Evolutionary conservation across 2,888 invertebrate species (phyloP), one percentile per base, ranked within the genome.

Genomic region (Oligia strigilis): DNA sequence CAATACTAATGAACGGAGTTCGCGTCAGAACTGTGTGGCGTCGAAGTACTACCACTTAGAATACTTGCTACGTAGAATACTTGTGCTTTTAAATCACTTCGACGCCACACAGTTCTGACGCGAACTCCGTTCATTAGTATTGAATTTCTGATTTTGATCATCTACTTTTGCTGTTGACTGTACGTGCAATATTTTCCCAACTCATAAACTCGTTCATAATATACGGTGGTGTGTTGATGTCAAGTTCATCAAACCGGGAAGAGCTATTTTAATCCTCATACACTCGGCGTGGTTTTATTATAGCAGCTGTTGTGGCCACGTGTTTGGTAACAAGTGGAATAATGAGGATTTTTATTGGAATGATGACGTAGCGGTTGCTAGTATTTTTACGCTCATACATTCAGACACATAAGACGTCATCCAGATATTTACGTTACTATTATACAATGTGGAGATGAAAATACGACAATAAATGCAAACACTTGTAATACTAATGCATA

Each of bases 201-300:
- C 72, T 75, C 77, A 73, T 85, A 87, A 87, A 70, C 77, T 64
- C 73, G 75, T 60, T 80, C 77, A 82, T 78, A 77, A 77, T 73
- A 72, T 78, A 80, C 86, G 71, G 14, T 73, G 64, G 67, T 84
- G 80, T 80, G 88, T 81, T 81, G 85, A 87, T 91, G 91, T 91
- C 91, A 91, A 91, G 91, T 91, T 91, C 92, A 90, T 89, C 87
- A 92, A 91, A 91, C 91, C 91, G 90, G 91, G 91, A 91, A 91
- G 91, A 81, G 83, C 82, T 92, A 91, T 91, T 91, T 90, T 88
- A 84, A 87, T 89, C 89, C 82, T 77, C 83, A 72, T 72, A 83
- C 83, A 79, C 78, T 82, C 79, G 49, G 72, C 82, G 82, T 81
- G 75, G 84, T 89, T 90, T 90, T 90, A 91, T 89, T 88, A 84